Conservation (phyloP, 2,797 vertebrate genomes). For the Helostoma temminkii region DNA sequence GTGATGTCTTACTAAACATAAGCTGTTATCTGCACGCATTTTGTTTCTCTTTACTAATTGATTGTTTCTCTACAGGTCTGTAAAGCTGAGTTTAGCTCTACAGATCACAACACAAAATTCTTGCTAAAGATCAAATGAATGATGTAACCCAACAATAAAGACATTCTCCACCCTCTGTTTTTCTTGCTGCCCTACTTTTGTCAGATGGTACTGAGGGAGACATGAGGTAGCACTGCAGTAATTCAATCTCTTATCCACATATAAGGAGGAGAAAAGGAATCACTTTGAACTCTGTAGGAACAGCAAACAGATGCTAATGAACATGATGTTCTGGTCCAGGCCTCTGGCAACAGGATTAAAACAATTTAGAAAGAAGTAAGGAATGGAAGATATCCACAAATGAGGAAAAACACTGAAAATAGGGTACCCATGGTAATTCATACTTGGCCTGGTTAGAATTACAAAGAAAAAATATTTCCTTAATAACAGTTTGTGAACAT, state of each 20-base stretch:
- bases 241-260: constrained; percentile 67
- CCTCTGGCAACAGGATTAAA: constrained; percentile 75
- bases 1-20: background rate
- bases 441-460: constrained; percentile 23
- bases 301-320: constrained; percentile 82
- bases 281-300: constrained; percentile 74
- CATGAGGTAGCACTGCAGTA: constrained; percentile 64
- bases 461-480: constrained; percentile 21
- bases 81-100: constrained; percentile 30
- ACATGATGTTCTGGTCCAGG: constrained; percentile 74
- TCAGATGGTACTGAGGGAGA: constrained; percentile 67
- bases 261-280: constrained; percentile 61
- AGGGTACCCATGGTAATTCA: constrained; percentile 44
- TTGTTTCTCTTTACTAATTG: constrained; percentile 40
- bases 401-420: constrained; percentile 56
- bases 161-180: constrained; percentile 69
- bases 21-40: background rate
- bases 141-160: constrained; percentile 71
- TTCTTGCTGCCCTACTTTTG: constrained; percentile 72
- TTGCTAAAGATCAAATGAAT: constrained; percentile 56
- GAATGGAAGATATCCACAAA: constrained; percentile 55
- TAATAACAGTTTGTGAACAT: constrained; percentile 28
- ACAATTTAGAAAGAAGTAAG: constrained; percentile 68
- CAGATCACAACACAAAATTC: constrained; percentile 55
- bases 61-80: constrained; percentile 32